Evolutionary conservation across 2,888 invertebrate genomes (phyloP).

Genomic region (Eilema sororculum): DNA sequence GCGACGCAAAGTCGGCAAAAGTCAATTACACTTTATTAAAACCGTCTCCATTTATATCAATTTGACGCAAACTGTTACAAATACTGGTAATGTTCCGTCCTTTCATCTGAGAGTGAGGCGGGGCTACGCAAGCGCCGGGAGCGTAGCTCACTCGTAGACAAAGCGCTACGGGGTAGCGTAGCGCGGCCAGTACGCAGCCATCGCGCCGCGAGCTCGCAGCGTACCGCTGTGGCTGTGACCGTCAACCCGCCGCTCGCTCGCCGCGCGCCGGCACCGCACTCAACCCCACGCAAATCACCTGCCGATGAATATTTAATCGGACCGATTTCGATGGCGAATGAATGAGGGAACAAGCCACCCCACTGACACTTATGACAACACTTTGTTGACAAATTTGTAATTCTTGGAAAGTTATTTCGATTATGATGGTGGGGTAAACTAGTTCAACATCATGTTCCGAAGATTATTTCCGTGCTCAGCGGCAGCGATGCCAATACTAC

Average conservation of each 20-base stretch:
- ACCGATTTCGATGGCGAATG: constrained; percentile 74
- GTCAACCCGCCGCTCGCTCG: constrained; percentile 59
- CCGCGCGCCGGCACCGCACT: constrained; percentile 59
- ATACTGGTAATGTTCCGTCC: constrained; percentile 86
- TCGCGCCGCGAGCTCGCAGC: constrained; percentile 59
- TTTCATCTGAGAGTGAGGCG: constrained; percentile 83
- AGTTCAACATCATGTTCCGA: constrained; percentile 74
- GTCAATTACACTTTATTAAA: constrained; percentile 88
- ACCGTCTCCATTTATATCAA: constrained; percentile 87
- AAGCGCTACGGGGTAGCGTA: constrained; percentile 69
- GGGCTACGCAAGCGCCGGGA: constrained; percentile 84
- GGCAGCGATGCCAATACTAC: constrained; percentile 64
- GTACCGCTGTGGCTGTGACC: constrained; percentile 46
- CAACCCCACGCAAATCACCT: constrained; percentile 71
- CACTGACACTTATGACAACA: constrained; percentile 70
- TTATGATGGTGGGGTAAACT: constrained; percentile 73
- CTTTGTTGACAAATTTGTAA: constrained; percentile 69
- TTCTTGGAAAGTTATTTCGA: constrained; percentile 69
- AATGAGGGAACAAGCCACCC: constrained; percentile 74
- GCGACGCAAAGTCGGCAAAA: constrained; percentile 86
- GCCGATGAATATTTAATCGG: constrained; percentile 81
- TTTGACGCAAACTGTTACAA: constrained; percentile 87
- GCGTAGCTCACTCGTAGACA: constrained; percentile 64
- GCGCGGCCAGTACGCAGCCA: constrained; percentile 67
- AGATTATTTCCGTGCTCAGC: constrained; percentile 68